Evolutionary conservation across 2,797 vertebrate species (phyloP), one percentile per base, ranked within the genome.

Genomic region (Dipus sagitta): DNA sequence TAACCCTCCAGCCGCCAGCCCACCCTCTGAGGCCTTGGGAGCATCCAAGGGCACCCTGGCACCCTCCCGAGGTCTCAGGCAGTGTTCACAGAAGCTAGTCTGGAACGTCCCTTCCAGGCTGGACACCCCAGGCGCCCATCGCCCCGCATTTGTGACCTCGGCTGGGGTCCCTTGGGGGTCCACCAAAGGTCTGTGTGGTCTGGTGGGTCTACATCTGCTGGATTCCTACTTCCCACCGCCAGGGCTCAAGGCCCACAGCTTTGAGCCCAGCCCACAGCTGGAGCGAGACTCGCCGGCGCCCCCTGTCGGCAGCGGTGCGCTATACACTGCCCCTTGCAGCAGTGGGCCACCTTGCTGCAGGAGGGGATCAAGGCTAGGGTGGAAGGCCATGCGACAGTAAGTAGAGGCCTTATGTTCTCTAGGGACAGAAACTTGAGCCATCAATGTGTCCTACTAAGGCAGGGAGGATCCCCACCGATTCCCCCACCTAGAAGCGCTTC

Each of bases 1-100:
- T 98, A 98, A 98, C 98, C 97, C 98, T 98, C 95, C 62, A 94
- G 95, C 94, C 68, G 54, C 97, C 95, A 91, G 95, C 95, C 95
- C 65, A 71, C 95, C 95, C 64, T 71, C 95, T 96, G 96, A 93
- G 95, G 92, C 96, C 79, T 32, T 91, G 88, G 97, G 81, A 93
- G 42, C 38, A 14, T 10, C 5, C 20, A 76, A 26, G 28, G 52
- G 4, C 6, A 1, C 75, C 32, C 32, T 32, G 75, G 64, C 34
- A 3, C 83, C 1, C 4, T n/a, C 23, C 80, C 23, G 54, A 42
- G 71, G 26, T 34, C 72, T 65, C 24, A 2, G 0, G 2, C 0
- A 1, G 7, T 26, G 47, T 14, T 42, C 89, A n/a, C 14, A 7
- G 0, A 0, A 7, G 13, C 11, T 47, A 23, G 20, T 30, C 10